These are phyloP conservation scores for Indicator maculatus DNA, from an alignment of 2,113 vertebrate genomes.

Conservation along the genomic window DNA sequence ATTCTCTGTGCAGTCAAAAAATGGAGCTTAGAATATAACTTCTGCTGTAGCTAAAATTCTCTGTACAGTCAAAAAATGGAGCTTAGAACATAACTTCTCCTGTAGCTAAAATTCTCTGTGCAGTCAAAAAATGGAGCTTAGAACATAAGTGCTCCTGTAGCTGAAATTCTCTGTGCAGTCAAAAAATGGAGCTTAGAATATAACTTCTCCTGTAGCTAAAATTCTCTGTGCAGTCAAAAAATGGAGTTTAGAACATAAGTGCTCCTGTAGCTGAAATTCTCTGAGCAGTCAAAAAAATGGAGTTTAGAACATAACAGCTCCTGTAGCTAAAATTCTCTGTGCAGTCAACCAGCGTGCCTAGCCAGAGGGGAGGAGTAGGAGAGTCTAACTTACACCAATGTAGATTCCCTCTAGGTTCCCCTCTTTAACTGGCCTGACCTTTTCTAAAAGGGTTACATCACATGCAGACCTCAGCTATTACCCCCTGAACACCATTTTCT, in stretches of 20 bases:
- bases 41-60: not conserved
- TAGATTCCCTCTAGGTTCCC: conserved; percentile 28
- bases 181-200: not conserved
- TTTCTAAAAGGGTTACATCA: conserved; percentile 50
- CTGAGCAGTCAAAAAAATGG: not conserved
- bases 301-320: not conserved
- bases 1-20: not conserved
- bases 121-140: not conserved
- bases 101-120: not conserved
- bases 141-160: not conserved
- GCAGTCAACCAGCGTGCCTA: not conserved
- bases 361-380: not conserved
- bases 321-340: not conserved
- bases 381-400: not conserved
- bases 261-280: not conserved
- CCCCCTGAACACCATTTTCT: conserved; percentile 5
- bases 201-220: not conserved
- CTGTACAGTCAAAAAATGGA: not conserved
- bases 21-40: no score
- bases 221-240: not conserved
- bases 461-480: conserved; percentile 52
- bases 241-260: no score
- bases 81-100: not conserved
- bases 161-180: not conserved
- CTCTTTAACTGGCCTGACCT: conserved; percentile 34